Conservation (phyloP, 2,888 invertebrate species). For the Folsomia candida region DNA sequence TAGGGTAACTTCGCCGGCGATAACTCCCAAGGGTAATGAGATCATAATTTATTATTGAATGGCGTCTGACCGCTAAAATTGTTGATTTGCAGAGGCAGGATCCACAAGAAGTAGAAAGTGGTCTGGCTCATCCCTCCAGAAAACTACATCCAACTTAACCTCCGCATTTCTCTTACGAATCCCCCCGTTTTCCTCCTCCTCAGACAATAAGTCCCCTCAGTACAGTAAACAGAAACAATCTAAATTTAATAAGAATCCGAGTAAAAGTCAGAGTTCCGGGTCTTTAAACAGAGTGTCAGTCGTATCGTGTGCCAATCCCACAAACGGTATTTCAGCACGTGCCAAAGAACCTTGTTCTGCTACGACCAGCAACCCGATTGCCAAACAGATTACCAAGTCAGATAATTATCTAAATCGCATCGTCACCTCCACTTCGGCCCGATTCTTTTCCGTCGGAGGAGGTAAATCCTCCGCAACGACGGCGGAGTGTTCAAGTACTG, state of each 20-base stretch:
- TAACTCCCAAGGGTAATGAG: no score
- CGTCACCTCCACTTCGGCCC: conserved; percentile 26
- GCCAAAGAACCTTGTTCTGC: background rate
- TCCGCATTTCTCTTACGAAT: conserved; percentile 30
- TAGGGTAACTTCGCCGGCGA: no score
- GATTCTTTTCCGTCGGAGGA: background rate
- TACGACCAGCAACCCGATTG: background rate
- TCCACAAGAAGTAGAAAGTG: background rate
- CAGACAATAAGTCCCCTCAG: background rate
- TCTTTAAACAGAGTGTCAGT: conserved; percentile 6
- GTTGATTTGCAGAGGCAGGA: background rate
- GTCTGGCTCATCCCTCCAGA: background rate
- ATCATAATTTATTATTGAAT: no score
- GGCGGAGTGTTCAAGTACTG: background rate
- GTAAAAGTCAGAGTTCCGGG: conserved; percentile 18
- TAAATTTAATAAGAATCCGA: background rate
- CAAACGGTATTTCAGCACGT: background rate
- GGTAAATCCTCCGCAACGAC: background rate
- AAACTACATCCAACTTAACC: conserved; percentile 23
- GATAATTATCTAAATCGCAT: conserved; percentile 48
- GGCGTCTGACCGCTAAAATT: no score
- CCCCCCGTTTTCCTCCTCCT: conserved; percentile 8
- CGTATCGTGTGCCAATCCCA: background rate
- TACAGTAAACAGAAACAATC: background rate
- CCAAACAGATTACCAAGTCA: conserved; percentile 41